phyloP scores from a whole-genome alignment of 2,888 invertebrate species.

The Rosalia funebris region DNA sequence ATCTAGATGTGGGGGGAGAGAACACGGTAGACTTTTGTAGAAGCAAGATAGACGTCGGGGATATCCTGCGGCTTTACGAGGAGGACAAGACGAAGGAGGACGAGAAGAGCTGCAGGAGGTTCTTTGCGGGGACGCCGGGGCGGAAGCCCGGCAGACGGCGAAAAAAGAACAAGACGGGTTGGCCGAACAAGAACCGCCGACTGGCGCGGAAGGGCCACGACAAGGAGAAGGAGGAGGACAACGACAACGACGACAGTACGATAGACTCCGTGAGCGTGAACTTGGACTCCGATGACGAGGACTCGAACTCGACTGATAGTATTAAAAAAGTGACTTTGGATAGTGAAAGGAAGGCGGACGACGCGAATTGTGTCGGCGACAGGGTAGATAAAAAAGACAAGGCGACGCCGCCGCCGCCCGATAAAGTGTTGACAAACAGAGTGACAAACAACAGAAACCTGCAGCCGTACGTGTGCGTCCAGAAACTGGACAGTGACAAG shows the following conservation, averaged over 20 bases:
- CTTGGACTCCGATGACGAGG: conserved; percentile 48
- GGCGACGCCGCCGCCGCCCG: conserved; percentile 3
- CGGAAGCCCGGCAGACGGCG: conserved; percentile 64
- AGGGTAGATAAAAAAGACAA: conserved; percentile 39
- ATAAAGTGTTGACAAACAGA: conserved; percentile 51
- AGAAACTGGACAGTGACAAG: conserved; percentile 69
- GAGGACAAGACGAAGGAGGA: conserved; percentile 59
- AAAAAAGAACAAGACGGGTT: conserved; percentile 83
- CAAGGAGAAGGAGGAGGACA: conserved; percentile 53
- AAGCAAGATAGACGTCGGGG: conserved; percentile 52
- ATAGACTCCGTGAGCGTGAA: conserved; percentile 51
- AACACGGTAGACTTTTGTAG: conserved; percentile 58
- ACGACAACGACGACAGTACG: conserved; percentile 50
- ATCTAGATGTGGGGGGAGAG: conserved; percentile 51
- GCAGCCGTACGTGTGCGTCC: conserved; percentile 75
- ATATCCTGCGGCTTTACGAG: conserved; percentile 63
- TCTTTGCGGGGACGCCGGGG: conserved; percentile 49
- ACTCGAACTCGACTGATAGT: conserved; percentile 47
- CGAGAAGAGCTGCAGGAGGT: conserved; percentile 39
- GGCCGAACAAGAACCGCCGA: conserved; percentile 73
- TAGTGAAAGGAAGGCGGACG: conserved; percentile 24
- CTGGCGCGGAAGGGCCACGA: conserved; percentile 56
- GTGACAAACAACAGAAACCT: conserved; percentile 62
- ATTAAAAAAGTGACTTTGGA: conserved; percentile 37
- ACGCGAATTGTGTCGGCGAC: conserved; percentile 30